Evolutionary conservation across 2,113 vertebrate genomes (phyloP).

Genomic region (Myrmophylax atrothorax): DNA sequence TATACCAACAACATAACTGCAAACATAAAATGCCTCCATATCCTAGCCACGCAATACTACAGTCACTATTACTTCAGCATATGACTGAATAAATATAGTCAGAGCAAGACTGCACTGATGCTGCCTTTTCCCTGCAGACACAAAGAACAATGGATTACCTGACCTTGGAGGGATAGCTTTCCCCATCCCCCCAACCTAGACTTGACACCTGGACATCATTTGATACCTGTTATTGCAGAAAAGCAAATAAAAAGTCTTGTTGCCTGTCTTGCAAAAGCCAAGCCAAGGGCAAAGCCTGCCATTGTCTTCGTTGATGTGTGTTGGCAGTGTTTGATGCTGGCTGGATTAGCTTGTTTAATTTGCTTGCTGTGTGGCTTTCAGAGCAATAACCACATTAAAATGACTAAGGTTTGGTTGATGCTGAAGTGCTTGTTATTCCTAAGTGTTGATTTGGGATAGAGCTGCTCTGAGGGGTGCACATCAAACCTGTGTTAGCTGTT

Average conservation of each 20-base stretch:
- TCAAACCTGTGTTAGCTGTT: background rate
- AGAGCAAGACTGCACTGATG: background rate
- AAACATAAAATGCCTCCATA: background rate
- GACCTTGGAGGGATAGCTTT: background rate
- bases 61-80: background rate
- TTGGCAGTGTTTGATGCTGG: background rate
- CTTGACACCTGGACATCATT: background rate
- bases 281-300: constrained; percentile 14
- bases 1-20: background rate
- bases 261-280: background rate
- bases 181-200: background rate
- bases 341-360: constrained; percentile 39
- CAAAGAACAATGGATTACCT: background rate
- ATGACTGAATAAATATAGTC: background rate
- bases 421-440: background rate
- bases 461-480: background rate
- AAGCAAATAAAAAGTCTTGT: background rate
- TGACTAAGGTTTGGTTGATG: background rate
- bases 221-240: background rate
- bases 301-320: background rate
- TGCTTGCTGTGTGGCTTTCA: background rate
- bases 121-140: background rate
- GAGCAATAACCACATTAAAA: background rate
- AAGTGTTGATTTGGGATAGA: background rate
- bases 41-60: background rate